A percentile compares a stretch with the other conserved stretches of the same genome.
Evolutionary conservation across 2,113 vertebrate genomes (phyloP).

Genomic region (Capra hircus): DNA sequence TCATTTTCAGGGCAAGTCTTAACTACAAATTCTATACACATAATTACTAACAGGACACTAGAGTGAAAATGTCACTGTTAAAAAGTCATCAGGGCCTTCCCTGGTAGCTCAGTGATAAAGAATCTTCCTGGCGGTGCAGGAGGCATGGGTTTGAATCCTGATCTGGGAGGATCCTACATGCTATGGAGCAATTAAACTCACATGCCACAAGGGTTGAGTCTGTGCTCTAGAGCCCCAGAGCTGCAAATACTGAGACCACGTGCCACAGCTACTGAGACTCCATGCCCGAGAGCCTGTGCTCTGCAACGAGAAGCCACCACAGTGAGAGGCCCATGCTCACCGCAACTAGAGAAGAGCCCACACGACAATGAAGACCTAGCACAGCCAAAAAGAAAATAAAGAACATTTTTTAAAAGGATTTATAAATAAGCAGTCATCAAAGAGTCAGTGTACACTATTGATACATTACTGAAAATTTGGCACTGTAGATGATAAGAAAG

Average conservation of each 20-base stretch:
- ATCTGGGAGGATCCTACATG: neutral
- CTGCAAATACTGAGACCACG: neutral
- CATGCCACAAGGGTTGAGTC: neutral
- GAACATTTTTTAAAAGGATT: neutral
- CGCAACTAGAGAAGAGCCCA: neutral
- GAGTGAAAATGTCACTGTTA: neutral
- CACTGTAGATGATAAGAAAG: neutral
- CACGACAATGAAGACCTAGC: neutral
- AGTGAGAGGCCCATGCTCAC: neutral
- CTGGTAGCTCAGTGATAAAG: neutral
- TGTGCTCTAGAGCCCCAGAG: neutral
- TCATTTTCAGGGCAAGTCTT: neutral
- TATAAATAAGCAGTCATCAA: neutral
- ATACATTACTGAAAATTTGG: neutral
- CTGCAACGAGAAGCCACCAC: neutral
- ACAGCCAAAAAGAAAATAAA: neutral
- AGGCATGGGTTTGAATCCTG: neutral
- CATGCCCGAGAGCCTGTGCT: neutral
- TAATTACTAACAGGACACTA: neutral
- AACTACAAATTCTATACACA: neutral
- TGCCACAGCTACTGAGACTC: neutral
- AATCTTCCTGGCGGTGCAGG: neutral
- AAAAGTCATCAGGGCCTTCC: neutral
- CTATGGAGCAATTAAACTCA: neutral
- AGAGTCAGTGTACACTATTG: neutral